Percentiles rank a stretch among this genome's conserved stretches.
These are phyloP conservation scores for Onthophagus sagittarius DNA, from an alignment of 2,888 invertebrate species.

Conservation along the genomic window DNA sequence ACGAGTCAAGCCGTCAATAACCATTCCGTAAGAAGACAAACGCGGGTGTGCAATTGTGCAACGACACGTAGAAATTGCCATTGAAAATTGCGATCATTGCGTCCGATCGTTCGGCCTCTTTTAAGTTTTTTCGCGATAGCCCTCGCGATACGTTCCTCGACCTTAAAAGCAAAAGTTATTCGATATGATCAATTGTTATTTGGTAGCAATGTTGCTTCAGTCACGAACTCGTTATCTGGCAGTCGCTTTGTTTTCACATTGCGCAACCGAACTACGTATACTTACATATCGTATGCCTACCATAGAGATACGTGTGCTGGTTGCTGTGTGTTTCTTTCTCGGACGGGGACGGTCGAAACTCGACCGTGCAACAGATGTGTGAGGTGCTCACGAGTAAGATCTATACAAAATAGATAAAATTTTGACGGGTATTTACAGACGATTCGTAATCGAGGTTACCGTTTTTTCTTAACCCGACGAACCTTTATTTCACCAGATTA, in stretches of 20 bases:
- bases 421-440: background rate
- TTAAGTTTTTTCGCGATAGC: conserved; percentile 21
- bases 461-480: background rate
- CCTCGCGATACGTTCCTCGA: conserved; percentile 22
- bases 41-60: conserved; percentile 13
- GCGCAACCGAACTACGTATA: conserved; percentile 14
- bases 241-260: conserved; percentile 21
- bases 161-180: conserved; percentile 27
- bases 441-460: background rate
- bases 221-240: conserved; percentile 23
- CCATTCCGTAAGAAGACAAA: conserved; percentile 6
- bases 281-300: background rate
- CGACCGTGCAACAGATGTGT: background rate
- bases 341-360: background rate
- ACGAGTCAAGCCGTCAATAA: background rate
- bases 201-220: conserved; percentile 26
- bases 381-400: background rate
- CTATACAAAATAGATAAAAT: background rate
- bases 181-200: conserved; percentile 25
- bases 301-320: background rate
- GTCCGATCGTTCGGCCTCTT: conserved; percentile 21
- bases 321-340: background rate
- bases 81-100: conserved; percentile 4
- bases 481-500: too few species aligned
- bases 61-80: conserved; percentile 7